Base-by-base conservation (phyloP, 2,888 invertebrate species). In the Pinctada fucata region DNA sequence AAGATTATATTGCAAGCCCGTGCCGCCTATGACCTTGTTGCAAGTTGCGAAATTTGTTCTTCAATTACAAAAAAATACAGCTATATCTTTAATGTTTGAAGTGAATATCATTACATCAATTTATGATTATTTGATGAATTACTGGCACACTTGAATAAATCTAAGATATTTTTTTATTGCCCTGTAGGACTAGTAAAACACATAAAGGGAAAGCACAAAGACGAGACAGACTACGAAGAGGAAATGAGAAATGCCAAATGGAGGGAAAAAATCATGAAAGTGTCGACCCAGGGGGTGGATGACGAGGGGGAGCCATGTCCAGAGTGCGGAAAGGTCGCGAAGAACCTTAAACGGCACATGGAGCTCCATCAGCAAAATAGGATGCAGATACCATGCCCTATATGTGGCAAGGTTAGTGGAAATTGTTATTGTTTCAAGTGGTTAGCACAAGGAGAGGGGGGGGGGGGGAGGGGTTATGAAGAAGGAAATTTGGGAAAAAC, bases 211-310 rank as follows among this genome's bases (percentile, higher is more conserved):
- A 90, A 90, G 79, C 90, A 90, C 71, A 85, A 86, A 50, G 90
- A 90, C 81, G 90, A 90, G 78, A 87, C 88, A 31, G 89, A 88
- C 73, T 90, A 86, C 84, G 90, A 90, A 50, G 90, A 90, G 74
- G 90, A 90, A 75, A 89, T 90, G 87, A 86, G 90, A 68, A 90
- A 90, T 85, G 90, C 90, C 50, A 89, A 89, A 71, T 90, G 90
- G 89, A 84, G 90, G 73, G 90, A 90, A 79, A 84, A 90, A 65
- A 90, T 90, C 63, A 90, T 90, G 90, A 90, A 90, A 75, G 90
- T 90, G 0, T 90, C 90, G 4, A 89, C 89, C 2, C 86, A 85
- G 74, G 90, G 90, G 10, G 85, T 84, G 3, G 88, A 87, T 58
- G 90, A 90, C 47, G 85, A 88, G 31, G 90, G 89, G 0, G 90